These are phyloP conservation scores for Parelbella ahira DNA, from an alignment of 2,888 invertebrate genomes.

Conservation along the genomic window DNA sequence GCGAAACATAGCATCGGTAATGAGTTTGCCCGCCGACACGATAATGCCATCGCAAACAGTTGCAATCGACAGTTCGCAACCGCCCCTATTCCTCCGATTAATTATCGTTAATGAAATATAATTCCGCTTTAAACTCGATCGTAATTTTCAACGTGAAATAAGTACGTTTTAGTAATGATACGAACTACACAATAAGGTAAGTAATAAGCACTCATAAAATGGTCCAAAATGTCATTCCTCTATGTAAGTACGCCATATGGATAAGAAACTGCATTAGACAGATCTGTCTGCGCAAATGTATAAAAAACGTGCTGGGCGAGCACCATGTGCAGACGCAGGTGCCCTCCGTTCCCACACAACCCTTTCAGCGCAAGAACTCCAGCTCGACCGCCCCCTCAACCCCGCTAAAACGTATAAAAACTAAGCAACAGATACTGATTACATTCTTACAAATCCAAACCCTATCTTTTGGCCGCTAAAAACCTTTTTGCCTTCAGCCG, in stretches of 20 bases:
- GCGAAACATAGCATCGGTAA: slow-evolving; percentile 63
- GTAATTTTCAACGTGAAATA: not conserved
- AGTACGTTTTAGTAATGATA: no score
- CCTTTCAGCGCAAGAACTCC: slow-evolving; percentile 72
- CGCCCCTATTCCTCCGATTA: slow-evolving; percentile 46
- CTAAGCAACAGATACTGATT: slow-evolving; percentile 33
- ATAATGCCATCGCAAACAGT: slow-evolving; percentile 71
- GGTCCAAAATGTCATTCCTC: slow-evolving; percentile 22
- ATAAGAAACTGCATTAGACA: slow-evolving; percentile 74
- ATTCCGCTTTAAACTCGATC: slow-evolving; percentile 13
- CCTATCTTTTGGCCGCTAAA: slow-evolving; percentile 21
- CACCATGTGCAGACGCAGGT: slow-evolving; percentile 80
- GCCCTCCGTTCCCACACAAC: slow-evolving; percentile 81
- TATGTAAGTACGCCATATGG: slow-evolving; percentile 42
- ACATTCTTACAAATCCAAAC: slow-evolving; percentile 35
- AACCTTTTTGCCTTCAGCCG: slow-evolving; percentile 28
- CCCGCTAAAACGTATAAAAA: slow-evolving; percentile 58
- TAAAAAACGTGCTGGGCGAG: slow-evolving; percentile 68
- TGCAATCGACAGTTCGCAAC: slow-evolving; percentile 68
- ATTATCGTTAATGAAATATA: slow-evolving; percentile 48
- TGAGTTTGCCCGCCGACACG: slow-evolving; percentile 63
- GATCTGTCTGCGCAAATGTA: slow-evolving; percentile 70
- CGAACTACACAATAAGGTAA: no score
- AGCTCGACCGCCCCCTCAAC: slow-evolving; percentile 49
- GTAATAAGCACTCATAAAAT: no score